A percentile compares a stretch with the other conserved stretches of the same genome.
Evolutionary conservation across 2,113 vertebrate species (phyloP).

Genomic region (Rostratula benghalensis): DNA sequence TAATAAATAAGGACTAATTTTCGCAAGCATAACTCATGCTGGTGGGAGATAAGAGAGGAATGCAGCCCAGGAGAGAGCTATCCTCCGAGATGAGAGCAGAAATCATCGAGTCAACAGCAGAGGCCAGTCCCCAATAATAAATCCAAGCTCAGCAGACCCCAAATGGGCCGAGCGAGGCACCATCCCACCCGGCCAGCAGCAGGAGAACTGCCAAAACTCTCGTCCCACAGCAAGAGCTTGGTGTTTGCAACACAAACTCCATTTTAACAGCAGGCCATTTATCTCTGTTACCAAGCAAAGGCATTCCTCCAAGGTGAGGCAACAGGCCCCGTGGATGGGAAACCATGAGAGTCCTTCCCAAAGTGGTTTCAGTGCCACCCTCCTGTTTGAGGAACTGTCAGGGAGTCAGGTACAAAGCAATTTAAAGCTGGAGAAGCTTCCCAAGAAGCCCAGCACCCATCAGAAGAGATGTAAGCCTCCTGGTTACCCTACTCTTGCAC

Average conservation of each 20-base stretch:
- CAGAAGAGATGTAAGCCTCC: not conserved
- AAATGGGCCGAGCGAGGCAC: not conserved
- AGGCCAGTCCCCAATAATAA: constrained; percentile 59
- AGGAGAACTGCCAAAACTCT: constrained; percentile 3
- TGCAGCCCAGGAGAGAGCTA: constrained; percentile 68
- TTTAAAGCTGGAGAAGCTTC: not conserved
- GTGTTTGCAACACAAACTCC: not conserved
- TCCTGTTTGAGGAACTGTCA: not conserved
- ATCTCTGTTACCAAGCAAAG: not conserved
- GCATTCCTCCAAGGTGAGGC: not conserved
- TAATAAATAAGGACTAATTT: constrained; percentile 73
- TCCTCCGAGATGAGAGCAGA: constrained; percentile 72
- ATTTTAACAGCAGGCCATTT: not conserved
- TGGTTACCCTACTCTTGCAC: not conserved
- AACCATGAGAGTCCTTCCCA: not conserved
- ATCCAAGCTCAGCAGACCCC: constrained; percentile 2
- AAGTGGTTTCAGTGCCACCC: not conserved
- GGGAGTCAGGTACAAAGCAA: not conserved
- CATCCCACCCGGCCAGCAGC: not conserved
- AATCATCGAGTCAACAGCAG: constrained; percentile 65
- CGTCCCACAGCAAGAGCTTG: not conserved
- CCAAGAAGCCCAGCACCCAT: not conserved
- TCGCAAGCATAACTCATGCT: constrained; percentile 69
- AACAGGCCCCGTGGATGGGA: fast-evolving
- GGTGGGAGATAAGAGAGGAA: constrained; percentile 80